Percentiles rank a stretch among this genome's conserved stretches.
These are phyloP conservation scores for Dascyllus trimaculatus DNA, from an alignment of 2,113 vertebrate species.

Conservation along the genomic window DNA sequence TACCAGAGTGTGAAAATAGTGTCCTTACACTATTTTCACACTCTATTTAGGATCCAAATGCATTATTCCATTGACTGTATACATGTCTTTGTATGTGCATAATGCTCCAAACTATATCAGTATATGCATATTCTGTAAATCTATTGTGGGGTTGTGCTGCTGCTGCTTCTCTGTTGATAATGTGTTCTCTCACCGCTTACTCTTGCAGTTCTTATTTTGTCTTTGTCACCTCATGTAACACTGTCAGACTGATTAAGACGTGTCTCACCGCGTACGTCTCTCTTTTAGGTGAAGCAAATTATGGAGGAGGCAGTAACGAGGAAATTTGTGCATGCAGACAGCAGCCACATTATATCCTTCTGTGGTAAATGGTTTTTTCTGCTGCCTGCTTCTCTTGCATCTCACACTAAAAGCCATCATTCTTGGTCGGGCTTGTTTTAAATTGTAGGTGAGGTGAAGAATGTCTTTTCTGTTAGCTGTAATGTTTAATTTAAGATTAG, in stretches of 20 bases:
- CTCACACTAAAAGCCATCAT: not conserved
- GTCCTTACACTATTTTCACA: not conserved
- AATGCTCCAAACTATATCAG: not conserved
- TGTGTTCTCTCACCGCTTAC: not conserved
- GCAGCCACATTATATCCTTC: slow-evolving; percentile 98
- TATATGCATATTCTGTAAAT: not conserved
- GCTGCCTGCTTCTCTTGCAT: not conserved
- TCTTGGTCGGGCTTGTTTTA: not conserved
- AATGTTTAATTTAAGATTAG: not conserved
- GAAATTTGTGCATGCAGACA: slow-evolving; percentile 97
- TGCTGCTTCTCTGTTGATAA: not conserved
- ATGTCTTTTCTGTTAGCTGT: not conserved
- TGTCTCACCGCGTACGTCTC: slow-evolving; percentile 38
- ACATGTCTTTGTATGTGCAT: not conserved
- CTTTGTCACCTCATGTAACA: slow-evolving; percentile 16
- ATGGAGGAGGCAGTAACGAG: slow-evolving; percentile 97
- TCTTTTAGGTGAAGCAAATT: slow-evolving; percentile 94
- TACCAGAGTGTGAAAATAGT: too few species aligned
- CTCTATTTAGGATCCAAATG: not conserved
- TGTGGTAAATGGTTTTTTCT: slow-evolving; percentile 87
- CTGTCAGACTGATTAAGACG: slow-evolving; percentile 20
- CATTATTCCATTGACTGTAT: not conserved
- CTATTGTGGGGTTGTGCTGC: not conserved
- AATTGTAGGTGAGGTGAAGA: not conserved
- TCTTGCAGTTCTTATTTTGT: slow-evolving; percentile 16